Conservation (phyloP, 2,797 vertebrate genomes). For the Neostethus bicornis region DNA sequence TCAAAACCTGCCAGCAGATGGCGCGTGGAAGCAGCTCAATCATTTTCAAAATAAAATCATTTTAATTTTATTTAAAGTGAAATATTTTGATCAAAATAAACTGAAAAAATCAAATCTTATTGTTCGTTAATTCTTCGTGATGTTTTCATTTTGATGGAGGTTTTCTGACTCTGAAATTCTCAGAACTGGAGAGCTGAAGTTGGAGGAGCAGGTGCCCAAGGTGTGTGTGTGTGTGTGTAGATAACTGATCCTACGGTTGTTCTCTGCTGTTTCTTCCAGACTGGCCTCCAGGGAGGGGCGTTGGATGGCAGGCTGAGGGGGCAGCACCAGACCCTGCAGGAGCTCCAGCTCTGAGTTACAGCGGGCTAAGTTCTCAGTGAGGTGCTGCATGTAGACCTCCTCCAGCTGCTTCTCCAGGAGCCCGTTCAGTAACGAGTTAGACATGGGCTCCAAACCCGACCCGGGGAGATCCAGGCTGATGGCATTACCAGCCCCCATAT, state of each 20-base stretch:
- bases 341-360: constrained; percentile 72
- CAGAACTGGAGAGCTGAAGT: constrained; percentile 76
- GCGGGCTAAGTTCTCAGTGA: constrained; percentile 86
- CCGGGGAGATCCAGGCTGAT: constrained; percentile 53
- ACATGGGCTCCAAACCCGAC: constrained; percentile 78
- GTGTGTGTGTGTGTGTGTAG: constrained; percentile 58
- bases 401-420: constrained; percentile 87
- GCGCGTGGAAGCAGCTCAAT: constrained; percentile 37
- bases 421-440: constrained; percentile 86
- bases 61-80: no score
- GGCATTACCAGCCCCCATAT: constrained; percentile 52
- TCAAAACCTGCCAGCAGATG: constrained; percentile 65
- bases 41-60: no score
- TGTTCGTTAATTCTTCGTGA: constrained; percentile 1
- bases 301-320: constrained; percentile 50
- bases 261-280: constrained; percentile 35
- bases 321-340: constrained; percentile 69
- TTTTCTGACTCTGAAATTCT: constrained; percentile 70
- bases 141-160: constrained; percentile 21
- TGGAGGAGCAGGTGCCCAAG: constrained; percentile 58
- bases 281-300: constrained; percentile 51
- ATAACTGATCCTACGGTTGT: constrained; percentile 42
- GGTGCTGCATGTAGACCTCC: constrained; percentile 88
- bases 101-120: no score
- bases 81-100: no score